A percentile compares a stretch with the other conserved stretches of the same genome.
Evolutionary conservation across 2,888 invertebrate species (phyloP).

Genomic region (Cheilosia vulpina): DNA sequence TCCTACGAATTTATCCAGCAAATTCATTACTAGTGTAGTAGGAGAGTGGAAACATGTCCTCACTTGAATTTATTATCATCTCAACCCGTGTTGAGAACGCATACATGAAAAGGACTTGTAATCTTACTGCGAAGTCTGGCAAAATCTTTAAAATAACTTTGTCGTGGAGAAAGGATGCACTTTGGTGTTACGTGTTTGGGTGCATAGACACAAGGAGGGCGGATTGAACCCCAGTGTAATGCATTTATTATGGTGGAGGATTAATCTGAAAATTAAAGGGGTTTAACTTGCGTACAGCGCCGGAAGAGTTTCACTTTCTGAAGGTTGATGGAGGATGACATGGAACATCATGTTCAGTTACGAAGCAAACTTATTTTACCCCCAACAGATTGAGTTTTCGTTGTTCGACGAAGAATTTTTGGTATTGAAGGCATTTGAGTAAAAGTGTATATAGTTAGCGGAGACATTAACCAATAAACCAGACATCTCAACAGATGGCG

Average conservation of each 20-base stretch:
- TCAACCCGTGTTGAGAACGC: not conserved
- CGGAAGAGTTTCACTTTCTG: slow-evolving; percentile 5
- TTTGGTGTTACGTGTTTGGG: not conserved
- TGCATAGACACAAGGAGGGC: not conserved
- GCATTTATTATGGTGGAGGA: not conserved
- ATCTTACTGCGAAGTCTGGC: slow-evolving; percentile 1
- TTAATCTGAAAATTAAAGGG: not conserved
- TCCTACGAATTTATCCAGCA: not conserved
- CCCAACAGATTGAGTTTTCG: too few species aligned
- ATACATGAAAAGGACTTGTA: not conserved
- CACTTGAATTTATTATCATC: slow-evolving; percentile 3
- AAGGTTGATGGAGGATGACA: not conserved
- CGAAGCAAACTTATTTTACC: too few species aligned
- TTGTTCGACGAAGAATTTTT: too few species aligned
- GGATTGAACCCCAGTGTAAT: not conserved
- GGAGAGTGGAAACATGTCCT: slow-evolving; percentile 5
- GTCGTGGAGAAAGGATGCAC: not conserved
- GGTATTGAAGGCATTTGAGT: too few species aligned
- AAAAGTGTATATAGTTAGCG: too few species aligned
- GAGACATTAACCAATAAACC: too few species aligned
- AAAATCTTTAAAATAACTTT: slow-evolving; percentile 4
- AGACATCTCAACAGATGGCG: too few species aligned
- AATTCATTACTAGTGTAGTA: not conserved
- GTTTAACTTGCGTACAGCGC: not conserved
- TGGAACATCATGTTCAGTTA: not conserved